Percentiles rank a stretch among this genome's conserved stretches.
Conservation (phyloP, 2,888 invertebrate genomes). For the Hyposoter didymator region DNA sequence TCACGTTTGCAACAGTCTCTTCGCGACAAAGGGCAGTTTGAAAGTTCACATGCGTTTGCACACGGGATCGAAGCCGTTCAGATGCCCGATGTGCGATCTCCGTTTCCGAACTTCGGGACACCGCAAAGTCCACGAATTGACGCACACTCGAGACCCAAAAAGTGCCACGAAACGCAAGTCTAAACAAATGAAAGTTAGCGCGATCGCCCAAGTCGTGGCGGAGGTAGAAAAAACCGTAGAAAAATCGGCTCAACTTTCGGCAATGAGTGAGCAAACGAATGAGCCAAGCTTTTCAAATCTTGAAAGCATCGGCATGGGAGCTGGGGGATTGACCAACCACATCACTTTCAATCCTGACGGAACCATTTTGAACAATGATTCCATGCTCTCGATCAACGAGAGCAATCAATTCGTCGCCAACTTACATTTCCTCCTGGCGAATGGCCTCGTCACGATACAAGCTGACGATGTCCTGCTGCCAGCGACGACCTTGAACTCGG, state of each 20-base stretch:
- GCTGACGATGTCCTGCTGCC: constrained; percentile 83
- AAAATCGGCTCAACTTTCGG: constrained; percentile 41
- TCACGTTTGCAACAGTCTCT: constrained; percentile 87
- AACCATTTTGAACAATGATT: constrained; percentile 81
- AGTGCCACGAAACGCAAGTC: constrained; percentile 57
- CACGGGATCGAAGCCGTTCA: constrained; percentile 87
- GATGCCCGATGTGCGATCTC: constrained; percentile 87
- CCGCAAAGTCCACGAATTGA: constrained; percentile 87
- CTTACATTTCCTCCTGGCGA: constrained; percentile 78
- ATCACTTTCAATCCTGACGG: constrained; percentile 77
- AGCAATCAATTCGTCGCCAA: constrained; percentile 80
- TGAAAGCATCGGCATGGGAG: constrained; percentile 73
- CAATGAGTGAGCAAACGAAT: constrained; percentile 43
- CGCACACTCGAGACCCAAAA: constrained; percentile 83
- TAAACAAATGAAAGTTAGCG: constrained; percentile 73
- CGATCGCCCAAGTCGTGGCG: constrained; percentile 70
- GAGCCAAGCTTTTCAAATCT: constrained; percentile 69
- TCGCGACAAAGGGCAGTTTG: constrained; percentile 88
- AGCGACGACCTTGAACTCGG: constrained; percentile 28
- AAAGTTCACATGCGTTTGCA: constrained; percentile 89
- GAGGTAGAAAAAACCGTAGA: constrained; percentile 65
- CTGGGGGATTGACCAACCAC: constrained; percentile 73
- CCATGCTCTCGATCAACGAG: constrained; percentile 78
- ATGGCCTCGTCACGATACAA: constrained; percentile 82
- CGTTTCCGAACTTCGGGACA: constrained; percentile 89